Base-by-base conservation (phyloP, 2,888 invertebrate species). In the Aromia moschata region DNA sequence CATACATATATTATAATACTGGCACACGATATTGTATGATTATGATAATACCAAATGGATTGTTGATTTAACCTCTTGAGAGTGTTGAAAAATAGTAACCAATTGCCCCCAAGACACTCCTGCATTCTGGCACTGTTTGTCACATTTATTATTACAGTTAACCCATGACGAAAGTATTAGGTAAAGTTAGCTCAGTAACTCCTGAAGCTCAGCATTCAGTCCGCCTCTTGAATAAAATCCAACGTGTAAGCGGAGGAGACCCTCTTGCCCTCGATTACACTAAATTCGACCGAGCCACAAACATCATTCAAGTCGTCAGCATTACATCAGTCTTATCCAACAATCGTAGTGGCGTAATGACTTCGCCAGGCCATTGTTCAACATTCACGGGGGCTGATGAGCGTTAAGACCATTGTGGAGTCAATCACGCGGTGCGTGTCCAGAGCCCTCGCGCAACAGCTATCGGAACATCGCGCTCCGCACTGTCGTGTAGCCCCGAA, bases 341-440 rank as follows among this genome's bases (percentile, higher is more conserved):
- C 67, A 59, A 67, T 63, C 64, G 67, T 58, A 60, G 69, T 67
- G 68, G 60, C 69, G 75, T 78, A 78, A 79, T 78, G 77, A 76
- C 73, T 72, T 67, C 68, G 65, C 68, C 65, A 67, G 70, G 55
- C 76, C 74, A 78, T 78, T 78, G 77, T 78, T 77, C 74, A 71
- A 68, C 55, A 51, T 67, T 66, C 69, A 70, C 70, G 69, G 69
- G 67, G 70, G 71, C 72, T 75, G 75, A 75, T 74, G 75, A 72
- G 71, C 72, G 73, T 62, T 73, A 70, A 72, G 69, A 64, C 74
- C 73, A 79, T 79, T 79, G 79, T 79, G 70, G 74, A 78, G 78
- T 79, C 79, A 79, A 77, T 79, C 79, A 78, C 68, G 64, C 62
- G 62, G 64, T 62, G 68, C 62, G 62, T 62, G 64, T 60, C 61